phyloP scores from a whole-genome alignment of 2,797 vertebrate genomes.

The Ibycter americanus region DNA sequence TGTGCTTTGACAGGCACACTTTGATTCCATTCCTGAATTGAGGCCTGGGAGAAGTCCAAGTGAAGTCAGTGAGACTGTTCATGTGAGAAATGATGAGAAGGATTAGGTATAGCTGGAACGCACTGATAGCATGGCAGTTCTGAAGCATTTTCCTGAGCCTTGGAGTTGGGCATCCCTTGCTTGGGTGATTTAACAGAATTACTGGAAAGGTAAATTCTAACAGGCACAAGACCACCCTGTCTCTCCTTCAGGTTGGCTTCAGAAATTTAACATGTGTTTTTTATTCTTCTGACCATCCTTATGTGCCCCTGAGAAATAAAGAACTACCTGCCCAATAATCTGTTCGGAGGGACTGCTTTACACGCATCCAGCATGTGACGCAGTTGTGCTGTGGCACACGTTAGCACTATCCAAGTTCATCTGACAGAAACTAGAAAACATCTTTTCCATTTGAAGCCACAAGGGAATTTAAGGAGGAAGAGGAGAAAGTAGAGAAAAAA shows the following conservation, averaged over 20 bases:
- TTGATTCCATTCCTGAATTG: neutral
- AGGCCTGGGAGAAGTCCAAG: neutral
- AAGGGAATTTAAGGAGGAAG: neutral
- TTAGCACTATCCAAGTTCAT: neutral
- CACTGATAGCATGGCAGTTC: neutral
- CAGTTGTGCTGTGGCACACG: neutral
- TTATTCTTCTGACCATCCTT: neutral
- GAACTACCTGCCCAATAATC: neutral
- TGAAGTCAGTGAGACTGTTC: neutral
- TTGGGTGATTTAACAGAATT: neutral
- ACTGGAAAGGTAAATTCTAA: neutral
- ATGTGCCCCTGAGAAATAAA: neutral
- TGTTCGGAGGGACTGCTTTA: neutral
- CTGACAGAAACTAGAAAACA: constrained; percentile 13
- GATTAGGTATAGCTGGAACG: neutral
- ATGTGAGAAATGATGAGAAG: constrained; percentile 4
- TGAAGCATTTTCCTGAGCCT: neutral
- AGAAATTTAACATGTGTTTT: neutral
- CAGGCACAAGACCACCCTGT: neutral
- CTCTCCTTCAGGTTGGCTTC: neutral
- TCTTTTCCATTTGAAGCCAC: constrained; percentile 10
- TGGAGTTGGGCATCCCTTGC: neutral
- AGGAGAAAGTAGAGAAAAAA: neutral
- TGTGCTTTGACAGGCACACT: neutral
- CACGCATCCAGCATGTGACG: neutral